Conservation (phyloP, 1,140 invertebrate species). For the Hyphantria cunea region DNA sequence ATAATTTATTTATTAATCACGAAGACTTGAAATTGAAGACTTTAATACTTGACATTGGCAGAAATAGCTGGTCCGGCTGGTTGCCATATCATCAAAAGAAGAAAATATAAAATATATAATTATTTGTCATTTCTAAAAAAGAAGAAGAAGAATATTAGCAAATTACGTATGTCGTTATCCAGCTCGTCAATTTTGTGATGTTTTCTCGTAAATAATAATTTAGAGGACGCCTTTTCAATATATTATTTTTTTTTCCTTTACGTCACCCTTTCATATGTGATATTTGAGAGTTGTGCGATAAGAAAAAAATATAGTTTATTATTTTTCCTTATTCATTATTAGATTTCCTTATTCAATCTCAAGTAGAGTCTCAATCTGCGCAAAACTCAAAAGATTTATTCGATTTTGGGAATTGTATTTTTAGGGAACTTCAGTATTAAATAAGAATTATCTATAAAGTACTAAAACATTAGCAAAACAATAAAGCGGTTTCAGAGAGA, state of each 20-base stretch:
- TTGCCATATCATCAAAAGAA: no score
- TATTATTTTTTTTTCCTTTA: not conserved
- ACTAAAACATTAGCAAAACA: not conserved
- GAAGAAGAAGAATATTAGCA: constrained; percentile 1
- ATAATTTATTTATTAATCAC: no score
- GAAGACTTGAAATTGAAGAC: no score
- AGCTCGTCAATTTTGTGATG: constrained; percentile 3
- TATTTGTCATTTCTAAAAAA: no score
- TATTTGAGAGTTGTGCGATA: not conserved
- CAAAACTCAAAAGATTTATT: constrained; percentile 14
- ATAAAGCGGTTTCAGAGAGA: not conserved
- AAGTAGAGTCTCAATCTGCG: constrained; percentile 9
- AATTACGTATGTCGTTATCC: not conserved
- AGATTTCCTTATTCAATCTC: constrained; percentile 16
- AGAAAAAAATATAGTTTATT: not conserved
- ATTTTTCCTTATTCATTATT: constrained; percentile 6
- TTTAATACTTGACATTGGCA: no score
- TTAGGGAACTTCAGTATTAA: not conserved
- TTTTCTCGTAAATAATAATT: constrained; percentile 6
- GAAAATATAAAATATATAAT: no score
- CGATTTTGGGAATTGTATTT: constrained; percentile 12
- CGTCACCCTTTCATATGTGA: not conserved
- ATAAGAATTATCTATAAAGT: not conserved
- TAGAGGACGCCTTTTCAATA: constrained; percentile 2
- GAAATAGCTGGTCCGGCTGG: no score